These are phyloP conservation scores for Byasa hedistus DNA, from an alignment of 2,888 invertebrate species.

Conservation along the genomic window DNA sequence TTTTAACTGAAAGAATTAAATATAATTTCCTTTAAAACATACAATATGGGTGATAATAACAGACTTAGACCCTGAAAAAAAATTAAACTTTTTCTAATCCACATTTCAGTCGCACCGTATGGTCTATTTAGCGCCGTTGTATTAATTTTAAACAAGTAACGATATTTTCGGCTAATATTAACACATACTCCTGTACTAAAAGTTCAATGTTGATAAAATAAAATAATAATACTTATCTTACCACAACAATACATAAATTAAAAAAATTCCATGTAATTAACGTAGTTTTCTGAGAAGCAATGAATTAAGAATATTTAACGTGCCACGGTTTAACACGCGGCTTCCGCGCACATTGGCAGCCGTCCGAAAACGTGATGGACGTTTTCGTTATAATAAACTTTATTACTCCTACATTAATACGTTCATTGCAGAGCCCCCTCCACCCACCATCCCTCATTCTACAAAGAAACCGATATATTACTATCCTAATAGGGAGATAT, in stretches of 20 bases:
- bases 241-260: not conserved
- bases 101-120: too few species aligned
- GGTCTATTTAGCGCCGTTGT: too few species aligned
- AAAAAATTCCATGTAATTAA: slow-evolving; percentile 11
- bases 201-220: not conserved
- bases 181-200: not conserved
- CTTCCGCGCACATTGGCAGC: slow-evolving; percentile 16
- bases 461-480: not conserved
- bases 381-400: not conserved
- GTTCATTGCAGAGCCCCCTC: too few species aligned
- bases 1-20: not conserved
- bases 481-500: too few species aligned
- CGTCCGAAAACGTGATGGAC: slow-evolving; percentile 7
- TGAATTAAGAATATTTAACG: slow-evolving; percentile 21
- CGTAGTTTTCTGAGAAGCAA: slow-evolving; percentile 19
- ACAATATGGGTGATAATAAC: not conserved
- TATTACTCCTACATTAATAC: not conserved
- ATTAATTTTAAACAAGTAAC: not conserved
- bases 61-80: too few species aligned
- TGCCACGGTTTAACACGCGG: slow-evolving; percentile 6
- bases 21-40: not conserved
- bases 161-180: not conserved
- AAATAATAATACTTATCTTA: not conserved
- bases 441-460: too few species aligned
- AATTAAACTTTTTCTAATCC: too few species aligned